Base-by-base conservation (phyloP, 2,888 invertebrate genomes). In the Rhyacophila evoluta region DNA sequence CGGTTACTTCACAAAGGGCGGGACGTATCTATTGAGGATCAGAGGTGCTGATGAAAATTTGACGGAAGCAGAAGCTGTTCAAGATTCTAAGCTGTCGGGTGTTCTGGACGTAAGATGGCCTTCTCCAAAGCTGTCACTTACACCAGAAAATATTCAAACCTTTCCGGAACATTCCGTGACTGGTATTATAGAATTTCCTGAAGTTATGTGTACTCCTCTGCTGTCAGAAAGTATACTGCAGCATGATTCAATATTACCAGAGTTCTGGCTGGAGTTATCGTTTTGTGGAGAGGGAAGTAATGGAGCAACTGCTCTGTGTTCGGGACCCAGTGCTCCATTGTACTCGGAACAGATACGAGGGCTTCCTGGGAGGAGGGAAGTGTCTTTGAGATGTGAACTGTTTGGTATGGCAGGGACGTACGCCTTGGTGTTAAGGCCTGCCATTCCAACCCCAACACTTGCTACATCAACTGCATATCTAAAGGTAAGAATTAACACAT, bases 321-420 rank as follows among this genome's bases (percentile, higher is more conserved):
- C 91, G 8, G 87, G 87, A 29, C 87, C 87, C 67, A 92, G 94
- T 87, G 89, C 89, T 74, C 91, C 94, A 79, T 87, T 96, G 74
- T 95, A 95, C 87, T 93, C 93, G 1, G 95, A 95, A 86, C 94
- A 95, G 87, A 92, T 95, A 70, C 88, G 90, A n/a, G 93, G 93
- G 33, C 86, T 94, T 86, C 93, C 95, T 25, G 92, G 92, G n/a
- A 91, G 92, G 36, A 91, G 92, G 55, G 90, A 92, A 15, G 89
- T 95, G 84, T 91, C 91, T 2, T 88, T 96, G 28, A 91, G 93
- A 36, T 96, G 96, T 84, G 94, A 95, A 84, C 90, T 95, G 38
- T 96, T 96, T 84, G 96, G 96, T 0, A 90, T 95, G 82, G 95
- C 95, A 0, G 96, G 96, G 0, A 94, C 94, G 86, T 96, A 96